Percentiles rank a stretch among this genome's conserved stretches.
Evolutionary conservation across 2,797 vertebrate genomes (phyloP).

Genomic region (Paedocypris micromegethes): DNA sequence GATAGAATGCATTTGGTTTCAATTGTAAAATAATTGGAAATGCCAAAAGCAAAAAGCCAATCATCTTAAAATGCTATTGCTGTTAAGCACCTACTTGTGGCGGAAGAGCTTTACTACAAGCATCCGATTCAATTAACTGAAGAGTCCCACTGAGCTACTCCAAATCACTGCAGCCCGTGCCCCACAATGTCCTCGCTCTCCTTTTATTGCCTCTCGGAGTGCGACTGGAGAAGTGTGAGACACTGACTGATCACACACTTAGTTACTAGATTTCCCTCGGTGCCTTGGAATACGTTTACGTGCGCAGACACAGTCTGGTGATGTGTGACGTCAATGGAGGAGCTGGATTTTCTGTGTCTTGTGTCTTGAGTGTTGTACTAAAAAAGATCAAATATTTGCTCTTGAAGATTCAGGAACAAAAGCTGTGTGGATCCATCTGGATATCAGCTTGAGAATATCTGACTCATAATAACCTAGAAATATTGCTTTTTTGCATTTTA

Average conservation of each 20-base stretch:
- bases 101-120: slow-evolving; percentile 9
- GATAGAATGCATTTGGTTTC: neutral
- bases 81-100: slow-evolving; percentile 34
- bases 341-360: slow-evolving; percentile 8
- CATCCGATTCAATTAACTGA: slow-evolving; percentile 19
- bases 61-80: neutral
- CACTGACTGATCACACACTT: slow-evolving; percentile 23
- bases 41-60: neutral
- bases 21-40: neutral
- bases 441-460: no score
- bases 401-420: no score
- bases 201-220: slow-evolving; percentile 19
- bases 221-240: slow-evolving; percentile 8
- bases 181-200: slow-evolving; percentile 17
- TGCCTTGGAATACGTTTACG: slow-evolving; percentile 17
- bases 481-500: no score
- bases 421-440: no score
- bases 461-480: no score
- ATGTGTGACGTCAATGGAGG: slow-evolving; percentile 35
- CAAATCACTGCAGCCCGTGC: neutral
- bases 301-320: neutral
- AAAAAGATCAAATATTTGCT: no score
- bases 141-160: slow-evolving; percentile 26
- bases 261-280: slow-evolving; percentile 21
- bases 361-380: neutral